Base-by-base conservation (phyloP, 2,888 invertebrate species). In the Mesorhabditis belari region DNA sequence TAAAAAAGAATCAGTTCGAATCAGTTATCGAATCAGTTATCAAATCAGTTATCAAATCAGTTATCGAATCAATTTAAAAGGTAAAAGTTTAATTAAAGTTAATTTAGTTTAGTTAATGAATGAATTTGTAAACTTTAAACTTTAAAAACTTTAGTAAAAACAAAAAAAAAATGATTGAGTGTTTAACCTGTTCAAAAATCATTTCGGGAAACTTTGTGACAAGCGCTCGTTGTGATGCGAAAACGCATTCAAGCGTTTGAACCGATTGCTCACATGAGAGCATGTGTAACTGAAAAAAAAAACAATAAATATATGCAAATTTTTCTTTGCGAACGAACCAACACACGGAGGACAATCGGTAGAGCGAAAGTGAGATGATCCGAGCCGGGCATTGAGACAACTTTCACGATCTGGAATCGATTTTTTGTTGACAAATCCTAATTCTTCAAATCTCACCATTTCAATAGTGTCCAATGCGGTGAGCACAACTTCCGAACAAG, bases 181-280 rank as follows among this genome's bases (percentile, higher is more conserved):
- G n/a, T n/a, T n/a, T 29, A 23, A 68, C 61, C 80, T 91, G 91
- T 77, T 91, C 91, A 81, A 92, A 91, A 61, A 92, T 81, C 61
- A 91, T 85, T 81, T 89, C 89, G 62, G 91, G 90, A 82, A 90
- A 89, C 86, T 91, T 93, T 76, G 89, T 89, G 28, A 94, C 92
- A 52, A 96, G 85, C 21, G 92, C 88, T 57, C 95, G 86, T 75
- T 95, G 92, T 1, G 91, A 89, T 21, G 92, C 90, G 84, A 96
- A 93, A 86, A 94, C 88, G 83, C 91, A 91, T 76, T 92, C 91
- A 58, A 96, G 83, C 28, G 92, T 90, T 26, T 87, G 83, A 3
- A 91, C 90, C 80, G 93, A 92, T 84, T 95, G 95, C 84, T 92
- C 91, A 67, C 92, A 88, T 2, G 91, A 89, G 63, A 96, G 84